phyloP scores from a whole-genome alignment of 2,797 vertebrate species.

The Tauraco hartlaubi region DNA sequence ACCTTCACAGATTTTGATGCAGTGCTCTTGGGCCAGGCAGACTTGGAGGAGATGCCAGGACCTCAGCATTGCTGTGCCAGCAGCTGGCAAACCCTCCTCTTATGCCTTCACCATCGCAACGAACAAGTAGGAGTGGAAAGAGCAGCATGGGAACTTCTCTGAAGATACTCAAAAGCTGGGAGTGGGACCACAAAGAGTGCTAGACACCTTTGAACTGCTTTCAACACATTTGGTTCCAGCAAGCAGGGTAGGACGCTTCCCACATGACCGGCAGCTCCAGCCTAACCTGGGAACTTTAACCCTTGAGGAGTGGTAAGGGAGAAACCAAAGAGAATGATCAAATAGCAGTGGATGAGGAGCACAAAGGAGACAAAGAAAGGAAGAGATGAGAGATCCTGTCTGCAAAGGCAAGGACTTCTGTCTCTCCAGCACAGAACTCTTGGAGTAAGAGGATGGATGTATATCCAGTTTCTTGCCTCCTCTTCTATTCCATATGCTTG shows the following conservation, averaged over 20 bases:
- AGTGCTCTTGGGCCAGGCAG: background rate
- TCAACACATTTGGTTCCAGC: accelerated
- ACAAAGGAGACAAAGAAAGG: background rate
- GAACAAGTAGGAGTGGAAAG: background rate
- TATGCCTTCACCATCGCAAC: accelerated
- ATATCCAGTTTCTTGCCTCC: background rate
- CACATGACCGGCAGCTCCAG: background rate
- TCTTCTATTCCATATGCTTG: background rate
- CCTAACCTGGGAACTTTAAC: background rate
- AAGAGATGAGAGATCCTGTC: background rate
- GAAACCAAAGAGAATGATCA: background rate
- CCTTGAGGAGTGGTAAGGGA: background rate
- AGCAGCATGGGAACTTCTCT: background rate
- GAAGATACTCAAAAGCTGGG: background rate
- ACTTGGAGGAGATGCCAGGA: background rate
- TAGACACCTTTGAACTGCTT: background rate
- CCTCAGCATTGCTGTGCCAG: background rate
- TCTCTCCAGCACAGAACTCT: background rate
- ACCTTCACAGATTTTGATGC: background rate
- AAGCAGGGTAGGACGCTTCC: background rate
- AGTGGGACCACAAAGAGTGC: background rate
- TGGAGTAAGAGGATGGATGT: background rate
- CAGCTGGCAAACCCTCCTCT: background rate
- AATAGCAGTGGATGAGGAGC: background rate
- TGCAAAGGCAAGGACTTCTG: background rate